phyloP scores from a whole-genome alignment of 2,888 invertebrate genomes.

The Xiphydria camelus region DNA sequence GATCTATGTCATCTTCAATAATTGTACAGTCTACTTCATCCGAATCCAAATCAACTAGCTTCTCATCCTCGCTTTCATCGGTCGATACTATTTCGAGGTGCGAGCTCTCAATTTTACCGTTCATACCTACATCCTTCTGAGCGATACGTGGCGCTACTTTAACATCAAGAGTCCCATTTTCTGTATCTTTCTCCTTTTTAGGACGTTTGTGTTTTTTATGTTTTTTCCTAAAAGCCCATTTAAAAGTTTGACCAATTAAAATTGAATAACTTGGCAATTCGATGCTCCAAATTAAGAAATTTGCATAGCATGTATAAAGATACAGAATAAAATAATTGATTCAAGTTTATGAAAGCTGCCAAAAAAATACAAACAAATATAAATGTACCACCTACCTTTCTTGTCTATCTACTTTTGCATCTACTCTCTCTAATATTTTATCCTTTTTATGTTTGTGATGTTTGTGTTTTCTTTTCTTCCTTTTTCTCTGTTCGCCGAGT shows the following conservation, averaged over 20 bases:
- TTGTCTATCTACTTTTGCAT: slow-evolving; percentile 38
- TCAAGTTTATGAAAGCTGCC: neutral
- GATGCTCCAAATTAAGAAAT: neutral
- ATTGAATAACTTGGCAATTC: neutral
- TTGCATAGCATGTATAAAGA: no score
- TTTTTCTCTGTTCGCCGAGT: slow-evolving; percentile 44
- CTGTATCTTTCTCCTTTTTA: slow-evolving; percentile 44
- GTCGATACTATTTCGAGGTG: slow-evolving; percentile 49
- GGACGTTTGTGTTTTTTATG: slow-evolving; percentile 53
- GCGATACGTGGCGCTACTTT: slow-evolving; percentile 32
- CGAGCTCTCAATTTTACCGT: slow-evolving; percentile 46
- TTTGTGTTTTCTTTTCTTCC: slow-evolving; percentile 55
- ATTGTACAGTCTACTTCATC: slow-evolving; percentile 69
- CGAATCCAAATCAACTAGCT: slow-evolving; percentile 54
- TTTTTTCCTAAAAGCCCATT: slow-evolving; percentile 46
- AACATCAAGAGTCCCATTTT: slow-evolving; percentile 45
- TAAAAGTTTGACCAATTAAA: no score
- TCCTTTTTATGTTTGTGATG: slow-evolving; percentile 55
- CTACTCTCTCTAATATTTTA: slow-evolving; percentile 45
- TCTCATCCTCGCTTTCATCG: slow-evolving; percentile 54
- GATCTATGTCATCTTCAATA: slow-evolving; percentile 82
- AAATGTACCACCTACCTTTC: slow-evolving; percentile 39
- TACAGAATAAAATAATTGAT: no score
- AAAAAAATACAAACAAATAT: no score
- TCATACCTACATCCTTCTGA: slow-evolving; percentile 39